phyloP scores from a whole-genome alignment of 2,797 vertebrate species.

The Argentina silus region DNA sequence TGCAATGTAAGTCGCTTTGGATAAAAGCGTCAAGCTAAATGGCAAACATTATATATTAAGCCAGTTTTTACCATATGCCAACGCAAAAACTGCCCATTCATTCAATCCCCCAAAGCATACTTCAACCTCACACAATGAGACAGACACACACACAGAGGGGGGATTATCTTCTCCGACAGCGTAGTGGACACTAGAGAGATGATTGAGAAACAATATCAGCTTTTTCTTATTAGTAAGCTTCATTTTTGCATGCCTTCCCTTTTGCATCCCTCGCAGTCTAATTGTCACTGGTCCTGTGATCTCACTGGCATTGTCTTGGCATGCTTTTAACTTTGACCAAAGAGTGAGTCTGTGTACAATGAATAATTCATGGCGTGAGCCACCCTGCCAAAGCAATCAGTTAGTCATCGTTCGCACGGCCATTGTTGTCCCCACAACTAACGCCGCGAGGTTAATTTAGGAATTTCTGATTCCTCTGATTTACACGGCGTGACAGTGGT shows the following conservation, averaged over 20 bases:
- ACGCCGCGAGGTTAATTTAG: neutral
- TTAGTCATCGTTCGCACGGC: slow-evolving; percentile 17
- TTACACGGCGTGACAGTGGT: neutral
- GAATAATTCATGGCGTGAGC: slow-evolving; percentile 5
- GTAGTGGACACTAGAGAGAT: neutral
- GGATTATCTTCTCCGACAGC: no score
- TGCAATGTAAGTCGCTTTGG: no score
- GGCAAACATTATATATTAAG: neutral
- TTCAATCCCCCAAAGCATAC: neutral
- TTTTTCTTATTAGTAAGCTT: neutral
- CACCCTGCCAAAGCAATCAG: slow-evolving; percentile 9
- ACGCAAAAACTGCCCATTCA: neutral
- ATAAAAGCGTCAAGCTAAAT: no score
- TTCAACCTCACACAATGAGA: neutral
- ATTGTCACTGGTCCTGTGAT: neutral
- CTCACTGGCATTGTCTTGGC: neutral
- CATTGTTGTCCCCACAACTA: slow-evolving; percentile 16
- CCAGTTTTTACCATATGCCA: neutral
- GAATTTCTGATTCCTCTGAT: slow-evolving; percentile 12
- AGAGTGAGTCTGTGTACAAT: slow-evolving; percentile 3
- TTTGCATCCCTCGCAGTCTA: neutral
- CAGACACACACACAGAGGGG: neutral
- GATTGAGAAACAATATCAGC: neutral
- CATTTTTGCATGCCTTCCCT: no score
- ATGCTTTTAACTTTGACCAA: neutral